Conservation (phyloP, 2,797 vertebrate species). For the Hephaestus fuliginosus region DNA sequence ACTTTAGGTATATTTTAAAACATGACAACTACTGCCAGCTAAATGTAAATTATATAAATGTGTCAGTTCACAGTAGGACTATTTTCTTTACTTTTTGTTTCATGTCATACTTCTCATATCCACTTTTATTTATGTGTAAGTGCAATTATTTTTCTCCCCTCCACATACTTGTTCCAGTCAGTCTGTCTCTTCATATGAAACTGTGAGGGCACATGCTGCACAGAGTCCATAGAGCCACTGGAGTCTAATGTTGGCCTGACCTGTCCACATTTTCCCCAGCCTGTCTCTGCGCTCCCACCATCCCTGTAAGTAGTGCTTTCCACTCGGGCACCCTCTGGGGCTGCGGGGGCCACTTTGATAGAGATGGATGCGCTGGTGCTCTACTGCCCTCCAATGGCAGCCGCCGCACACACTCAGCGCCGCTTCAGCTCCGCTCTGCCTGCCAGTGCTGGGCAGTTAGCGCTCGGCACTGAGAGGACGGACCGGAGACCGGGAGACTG, state of each 20-base stretch:
- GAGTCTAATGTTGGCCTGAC: conserved; percentile 77
- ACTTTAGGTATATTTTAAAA: conserved; percentile 5
- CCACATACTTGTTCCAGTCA: conserved; percentile 32
- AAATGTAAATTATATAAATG: conserved; percentile 19
- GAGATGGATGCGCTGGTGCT: conserved; percentile 93
- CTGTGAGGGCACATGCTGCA: conserved; percentile 56
- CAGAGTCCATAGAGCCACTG: conserved; percentile 70
- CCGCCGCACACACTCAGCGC: conserved; percentile 46
- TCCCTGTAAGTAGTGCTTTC: conserved; percentile 79
- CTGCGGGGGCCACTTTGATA: conserved; percentile 60
- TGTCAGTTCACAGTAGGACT: not conserved
- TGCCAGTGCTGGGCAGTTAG: conserved; percentile 64
- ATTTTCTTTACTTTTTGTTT: not conserved
- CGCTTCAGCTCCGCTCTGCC: conserved; percentile 38
- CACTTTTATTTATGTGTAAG: not conserved
- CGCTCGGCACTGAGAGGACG: conserved; percentile 53
- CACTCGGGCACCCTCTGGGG: conserved; percentile 68
- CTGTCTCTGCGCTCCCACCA: conserved; percentile 74
- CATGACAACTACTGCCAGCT: not conserved
- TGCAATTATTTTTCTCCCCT: conserved; percentile 10
- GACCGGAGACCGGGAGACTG: conserved; percentile 56
- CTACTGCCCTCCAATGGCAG: conserved; percentile 99
- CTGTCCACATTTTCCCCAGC: conserved; percentile 78
- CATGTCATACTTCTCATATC: not conserved
- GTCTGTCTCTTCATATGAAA: conserved; percentile 51